phyloP scores from a whole-genome alignment of 1,140 invertebrate species.

The Drosophila prosaltans region DNA sequence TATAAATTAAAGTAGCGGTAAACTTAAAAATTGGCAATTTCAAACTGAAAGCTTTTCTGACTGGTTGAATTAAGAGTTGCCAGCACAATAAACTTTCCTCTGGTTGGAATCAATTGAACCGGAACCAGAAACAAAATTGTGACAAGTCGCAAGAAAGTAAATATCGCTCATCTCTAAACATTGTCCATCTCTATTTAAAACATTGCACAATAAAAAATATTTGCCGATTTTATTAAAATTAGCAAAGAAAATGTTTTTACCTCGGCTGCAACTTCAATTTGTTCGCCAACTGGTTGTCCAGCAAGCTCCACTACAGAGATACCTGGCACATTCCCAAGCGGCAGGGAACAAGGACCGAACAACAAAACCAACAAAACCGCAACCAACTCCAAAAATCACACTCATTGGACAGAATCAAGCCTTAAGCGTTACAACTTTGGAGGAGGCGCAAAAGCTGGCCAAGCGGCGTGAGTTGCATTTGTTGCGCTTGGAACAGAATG shows the following conservation, averaged over 20 bases:
- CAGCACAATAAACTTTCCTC: too few species aligned
- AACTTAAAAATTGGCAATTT: background rate
- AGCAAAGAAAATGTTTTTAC: constrained; percentile 38
- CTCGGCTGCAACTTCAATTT: constrained; percentile 29
- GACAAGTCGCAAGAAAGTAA: background rate
- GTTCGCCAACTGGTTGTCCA: constrained; percentile 37
- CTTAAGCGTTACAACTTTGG: constrained; percentile 83
- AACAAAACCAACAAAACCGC: background rate
- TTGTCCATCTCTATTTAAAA: constrained; percentile 17
- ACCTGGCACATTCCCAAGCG: constrained; percentile 41
- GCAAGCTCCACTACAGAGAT: constrained; percentile 19
- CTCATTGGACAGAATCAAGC: constrained; percentile 84
- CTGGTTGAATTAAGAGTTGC: too few species aligned
- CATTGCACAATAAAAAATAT: constrained; percentile 39
- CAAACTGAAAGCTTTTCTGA: background rate
- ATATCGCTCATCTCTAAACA: background rate
- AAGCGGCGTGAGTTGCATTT: constrained; percentile 86
- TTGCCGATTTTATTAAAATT: background rate
- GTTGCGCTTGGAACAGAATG: constrained; percentile 86
- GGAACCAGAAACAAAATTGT: background rate
- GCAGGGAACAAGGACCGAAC: constrained; percentile 28
- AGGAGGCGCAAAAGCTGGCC: constrained; percentile 86
- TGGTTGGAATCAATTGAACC: background rate
- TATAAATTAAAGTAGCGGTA: background rate
- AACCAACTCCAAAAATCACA: constrained; percentile 82